Base-by-base conservation (phyloP, 1,140 invertebrate genomes). In the Achroia grisella region DNA sequence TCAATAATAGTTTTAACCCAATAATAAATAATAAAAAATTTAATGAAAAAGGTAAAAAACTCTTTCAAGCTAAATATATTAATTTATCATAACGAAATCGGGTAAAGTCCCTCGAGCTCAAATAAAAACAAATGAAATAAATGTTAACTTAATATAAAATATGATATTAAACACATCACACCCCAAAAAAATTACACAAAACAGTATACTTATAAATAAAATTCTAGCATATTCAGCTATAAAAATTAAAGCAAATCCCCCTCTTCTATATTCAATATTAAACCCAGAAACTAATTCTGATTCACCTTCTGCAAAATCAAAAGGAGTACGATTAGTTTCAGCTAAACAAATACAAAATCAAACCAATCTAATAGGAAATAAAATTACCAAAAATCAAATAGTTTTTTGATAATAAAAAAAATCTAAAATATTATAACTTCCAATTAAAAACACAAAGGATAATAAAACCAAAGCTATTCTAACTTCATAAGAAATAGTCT, bases 271-370 rank as follows among this genome's bases (percentile, higher is more conserved):
- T 59, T 93, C 91, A 69, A 90, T 80, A 89, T 93, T 93, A 92
- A 91, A 93, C 6, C 91, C 91, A 17, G 90, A 93, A 61, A 93
- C 90, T 86, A 93, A 88, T 71, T 93, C 91, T 35, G 89, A 91
- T 71, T 93, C 91, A 0, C 90, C 90, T 64, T 93, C 91, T 60
- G 90, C 87, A 88, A 93, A 93, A 91, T 93, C 92, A 91, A 93
- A 93, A 50, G 91, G 91, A 65, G 89, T 89, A 0, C 91, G 92
- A 89, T 93, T 93, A 62, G 89, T 90, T 76, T 93, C 91, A 39
- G 90, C 90, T 74, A 93, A 86, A 55, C 79, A 85, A 54, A 88
- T 89, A 58, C 84, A 71, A 60, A 91, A 83, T 63, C 88, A 89
- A 62, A 88, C 75, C 55, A 90, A 77, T 54, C 58, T 64, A 71